Percentiles rank a stretch among this genome's conserved stretches.
phyloP scores from a whole-genome alignment of 1,140 invertebrate species.

The Dendrolimus kikuchii region DNA sequence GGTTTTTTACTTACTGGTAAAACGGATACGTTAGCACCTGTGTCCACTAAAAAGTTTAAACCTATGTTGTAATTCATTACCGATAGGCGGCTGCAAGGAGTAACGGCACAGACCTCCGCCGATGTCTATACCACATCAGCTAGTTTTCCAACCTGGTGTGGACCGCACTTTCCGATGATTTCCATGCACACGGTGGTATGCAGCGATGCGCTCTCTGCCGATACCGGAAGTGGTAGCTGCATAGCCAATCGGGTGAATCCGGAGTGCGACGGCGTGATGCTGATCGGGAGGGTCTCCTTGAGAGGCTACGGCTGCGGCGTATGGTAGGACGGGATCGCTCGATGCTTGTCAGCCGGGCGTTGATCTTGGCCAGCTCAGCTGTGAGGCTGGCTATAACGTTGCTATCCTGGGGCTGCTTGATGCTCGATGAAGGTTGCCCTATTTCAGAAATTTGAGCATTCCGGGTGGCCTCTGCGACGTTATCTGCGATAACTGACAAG shows the following conservation, averaged over 20 bases:
- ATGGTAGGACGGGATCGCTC: background rate
- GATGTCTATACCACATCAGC: background rate
- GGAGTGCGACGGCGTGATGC: slow-evolving; percentile 3
- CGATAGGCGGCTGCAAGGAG: slow-evolving; percentile 5
- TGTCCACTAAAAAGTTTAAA: slow-evolving; percentile 1
- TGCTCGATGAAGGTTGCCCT: too few species aligned
- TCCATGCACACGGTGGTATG: too few species aligned
- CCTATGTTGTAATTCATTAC: slow-evolving; percentile 1
- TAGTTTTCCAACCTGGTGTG: too few species aligned
- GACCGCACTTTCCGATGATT: too few species aligned
- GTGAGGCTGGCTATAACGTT: background rate
- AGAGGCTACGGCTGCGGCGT: background rate
- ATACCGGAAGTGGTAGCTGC: slow-evolving; percentile 8
- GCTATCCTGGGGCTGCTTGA: background rate
- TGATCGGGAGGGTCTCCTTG: too few species aligned
- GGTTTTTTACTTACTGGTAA: too few species aligned
- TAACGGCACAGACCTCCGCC: slow-evolving; percentile 3
- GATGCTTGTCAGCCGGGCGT: background rate
- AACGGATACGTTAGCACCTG: background rate
- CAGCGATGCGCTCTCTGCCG: background rate
- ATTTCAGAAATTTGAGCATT: background rate
- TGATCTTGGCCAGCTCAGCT: background rate
- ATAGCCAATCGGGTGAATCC: slow-evolving; percentile 8
- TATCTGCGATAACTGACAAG: slow-evolving; percentile 15
- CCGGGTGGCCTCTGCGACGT: background rate